phyloP scores from a whole-genome alignment of 2,113 vertebrate species.

The Mastomys coucha region DNA sequence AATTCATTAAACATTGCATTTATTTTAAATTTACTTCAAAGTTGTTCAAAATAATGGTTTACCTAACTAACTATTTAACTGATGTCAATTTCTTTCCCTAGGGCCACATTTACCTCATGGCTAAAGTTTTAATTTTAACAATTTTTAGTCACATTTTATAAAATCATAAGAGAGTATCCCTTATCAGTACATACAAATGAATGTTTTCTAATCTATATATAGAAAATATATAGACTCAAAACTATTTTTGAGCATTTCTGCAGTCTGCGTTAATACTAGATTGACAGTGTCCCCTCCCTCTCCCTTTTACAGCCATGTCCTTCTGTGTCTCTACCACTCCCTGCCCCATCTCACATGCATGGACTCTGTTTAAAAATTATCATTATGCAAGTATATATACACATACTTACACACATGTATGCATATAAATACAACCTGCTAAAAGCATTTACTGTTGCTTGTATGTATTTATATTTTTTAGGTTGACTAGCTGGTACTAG shows the following conservation, averaged over 20 bases:
- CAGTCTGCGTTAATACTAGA: not conserved
- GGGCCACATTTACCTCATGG: not conserved
- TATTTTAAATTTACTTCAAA: conserved; percentile 25
- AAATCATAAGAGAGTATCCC: not conserved
- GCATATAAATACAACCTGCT: not conserved
- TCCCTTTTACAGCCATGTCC: not conserved
- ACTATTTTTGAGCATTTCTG: not conserved
- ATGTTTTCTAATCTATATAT: not conserved
- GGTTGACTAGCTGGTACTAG: not conserved
- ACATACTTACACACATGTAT: not conserved
- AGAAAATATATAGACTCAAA: not conserved
- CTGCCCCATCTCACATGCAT: not conserved
- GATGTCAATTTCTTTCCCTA: not conserved
- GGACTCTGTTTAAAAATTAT: not conserved
- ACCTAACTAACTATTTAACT: not conserved
- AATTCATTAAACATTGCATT: not conserved
- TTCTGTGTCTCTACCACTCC: not conserved
- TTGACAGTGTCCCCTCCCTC: not conserved
- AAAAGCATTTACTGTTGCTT: not conserved
- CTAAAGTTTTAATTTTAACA: conserved; percentile 32
- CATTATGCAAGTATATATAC: not conserved
- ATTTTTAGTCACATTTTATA: not conserved
- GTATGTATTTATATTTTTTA: not conserved
- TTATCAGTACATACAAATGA: not conserved
- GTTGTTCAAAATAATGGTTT: not conserved